Evolutionary conservation across 1,140 invertebrate species (phyloP).

Genomic region (Aphelenchoides avenae): DNA sequence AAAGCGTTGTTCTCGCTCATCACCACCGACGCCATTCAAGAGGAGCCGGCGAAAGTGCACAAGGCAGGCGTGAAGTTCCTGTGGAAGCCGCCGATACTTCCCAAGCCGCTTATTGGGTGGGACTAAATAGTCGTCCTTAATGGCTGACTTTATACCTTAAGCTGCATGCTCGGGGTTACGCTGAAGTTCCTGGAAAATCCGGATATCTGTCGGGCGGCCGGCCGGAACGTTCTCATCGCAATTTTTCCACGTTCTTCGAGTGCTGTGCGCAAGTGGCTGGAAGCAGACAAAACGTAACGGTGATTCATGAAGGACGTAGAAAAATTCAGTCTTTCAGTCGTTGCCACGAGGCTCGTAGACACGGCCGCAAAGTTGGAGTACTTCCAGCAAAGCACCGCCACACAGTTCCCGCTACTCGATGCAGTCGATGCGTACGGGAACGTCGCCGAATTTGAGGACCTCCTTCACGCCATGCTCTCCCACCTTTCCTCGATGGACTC

Average conservation of each 20-base stretch:
- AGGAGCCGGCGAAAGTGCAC: background rate
- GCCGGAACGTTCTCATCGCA: constrained; percentile 10
- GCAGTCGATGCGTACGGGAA: constrained; percentile 6
- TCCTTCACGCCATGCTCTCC: constrained; percentile 16
- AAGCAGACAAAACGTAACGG: constrained; percentile 3
- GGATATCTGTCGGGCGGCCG: constrained; percentile 20
- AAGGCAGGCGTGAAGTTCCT: constrained; percentile 15
- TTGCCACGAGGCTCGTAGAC: constrained; percentile 20
- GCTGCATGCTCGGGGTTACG: constrained; percentile 12
- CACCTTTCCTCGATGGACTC: constrained; percentile 9
- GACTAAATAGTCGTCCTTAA: background rate
- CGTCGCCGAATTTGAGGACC: constrained; percentile 16
- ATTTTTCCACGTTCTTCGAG: constrained; percentile 18
- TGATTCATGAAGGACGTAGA: background rate
- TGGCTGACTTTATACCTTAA: constrained; percentile 5
- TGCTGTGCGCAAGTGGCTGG: constrained; percentile 2
- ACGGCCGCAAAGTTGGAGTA: constrained; percentile 22
- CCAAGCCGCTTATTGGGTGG: constrained; percentile 19
- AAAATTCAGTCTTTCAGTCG: constrained; percentile 21
- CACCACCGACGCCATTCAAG: constrained; percentile 12
- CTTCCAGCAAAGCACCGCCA: constrained; percentile 15
- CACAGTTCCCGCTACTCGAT: constrained; percentile 26
- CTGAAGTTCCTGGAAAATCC: constrained; percentile 26
- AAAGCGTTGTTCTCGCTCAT: constrained; percentile 15
- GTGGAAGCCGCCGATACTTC: constrained; percentile 20